phyloP scores from a whole-genome alignment of 2,113 vertebrate species.

The Melanostigma gelatinosum region DNA sequence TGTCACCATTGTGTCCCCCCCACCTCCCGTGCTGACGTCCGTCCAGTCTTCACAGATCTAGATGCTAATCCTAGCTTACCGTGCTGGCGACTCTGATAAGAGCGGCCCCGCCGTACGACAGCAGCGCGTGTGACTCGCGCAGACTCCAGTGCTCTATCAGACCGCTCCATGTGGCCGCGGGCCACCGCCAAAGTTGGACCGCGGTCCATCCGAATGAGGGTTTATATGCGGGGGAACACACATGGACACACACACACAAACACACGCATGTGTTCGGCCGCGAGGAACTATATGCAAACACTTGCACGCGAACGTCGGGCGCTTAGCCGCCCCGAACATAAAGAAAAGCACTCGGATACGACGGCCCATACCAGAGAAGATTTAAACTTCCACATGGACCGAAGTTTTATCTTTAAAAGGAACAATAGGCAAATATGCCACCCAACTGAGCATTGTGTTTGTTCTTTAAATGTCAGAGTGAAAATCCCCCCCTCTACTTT shows the following conservation, averaged over 20 bases:
- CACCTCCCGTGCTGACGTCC: constrained; percentile 74
- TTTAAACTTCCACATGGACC: constrained; percentile 79
- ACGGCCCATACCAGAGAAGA: constrained; percentile 63
- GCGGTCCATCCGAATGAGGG: constrained; percentile 60
- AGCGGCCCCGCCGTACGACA: constrained; percentile 70
- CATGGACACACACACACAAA: constrained; percentile 42
- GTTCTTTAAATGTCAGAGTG: constrained; percentile 85
- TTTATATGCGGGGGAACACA: constrained; percentile 67
- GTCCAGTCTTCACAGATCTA: constrained; percentile 83
- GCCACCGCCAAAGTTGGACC: constrained; percentile 78
- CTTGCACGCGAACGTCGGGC: constrained; percentile 11
- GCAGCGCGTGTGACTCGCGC: constrained; percentile 72
- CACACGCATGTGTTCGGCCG: constrained; percentile 27
- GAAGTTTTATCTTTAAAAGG: constrained; percentile 81
- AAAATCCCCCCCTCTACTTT: constrained; percentile 79
- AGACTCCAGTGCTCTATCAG: constrained; percentile 77
- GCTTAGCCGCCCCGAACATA: constrained; percentile 49
- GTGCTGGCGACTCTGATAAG: constrained; percentile 84
- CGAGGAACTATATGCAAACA: constrained; percentile 42
- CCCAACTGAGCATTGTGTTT: constrained; percentile 81
- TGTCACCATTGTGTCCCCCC: constrained; percentile 62
- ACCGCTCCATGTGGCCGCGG: constrained; percentile 78
- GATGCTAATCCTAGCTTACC: constrained; percentile 87
- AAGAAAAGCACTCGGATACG: constrained; percentile 50
- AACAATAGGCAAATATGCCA: constrained; percentile 82